Evolutionary conservation across 1,140 invertebrate species (phyloP).

Genomic region (Drosophila jambulina): DNA sequence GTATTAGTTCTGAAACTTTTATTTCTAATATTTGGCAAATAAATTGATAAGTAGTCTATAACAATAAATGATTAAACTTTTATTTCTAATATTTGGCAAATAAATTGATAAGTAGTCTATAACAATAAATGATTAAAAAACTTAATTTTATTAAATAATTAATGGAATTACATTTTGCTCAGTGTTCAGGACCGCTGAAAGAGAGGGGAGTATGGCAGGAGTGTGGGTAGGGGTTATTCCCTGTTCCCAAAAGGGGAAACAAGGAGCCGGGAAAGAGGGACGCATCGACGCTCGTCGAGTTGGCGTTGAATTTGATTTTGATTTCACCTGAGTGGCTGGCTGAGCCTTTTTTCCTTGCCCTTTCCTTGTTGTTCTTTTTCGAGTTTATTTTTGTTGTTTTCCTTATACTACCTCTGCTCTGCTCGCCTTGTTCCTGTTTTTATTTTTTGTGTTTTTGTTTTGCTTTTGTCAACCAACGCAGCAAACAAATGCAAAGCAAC

Average conservation of each 20-base stretch:
- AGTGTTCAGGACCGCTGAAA: neutral
- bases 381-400: constrained; percentile 21
- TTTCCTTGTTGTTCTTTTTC: constrained; percentile 23
- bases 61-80: no score
- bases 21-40: neutral
- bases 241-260: constrained; percentile 6
- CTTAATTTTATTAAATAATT: neutral
- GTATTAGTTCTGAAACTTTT: fast-evolving
- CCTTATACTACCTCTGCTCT: constrained; percentile 3
- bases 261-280: constrained; percentile 13
- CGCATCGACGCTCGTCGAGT: constrained; percentile 19
- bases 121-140: neutral
- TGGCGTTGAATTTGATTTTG: constrained; percentile 84
- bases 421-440: constrained; percentile 30
- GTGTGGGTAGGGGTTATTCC: constrained; percentile 21
- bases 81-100: no score
- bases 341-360: constrained; percentile 31
- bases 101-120: no score
- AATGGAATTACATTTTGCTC: neutral
- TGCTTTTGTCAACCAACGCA: constrained; percentile 67
- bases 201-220: constrained; percentile 27
- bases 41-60: no score
- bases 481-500: constrained; percentile 58
- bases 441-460: constrained; percentile 15
- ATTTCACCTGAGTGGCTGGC: constrained; percentile 80